Evolutionary conservation across 1,140 invertebrate genomes (phyloP), one percentile per base, ranked within the genome.

Genomic region (Drosophila rhopaloa): DNA sequence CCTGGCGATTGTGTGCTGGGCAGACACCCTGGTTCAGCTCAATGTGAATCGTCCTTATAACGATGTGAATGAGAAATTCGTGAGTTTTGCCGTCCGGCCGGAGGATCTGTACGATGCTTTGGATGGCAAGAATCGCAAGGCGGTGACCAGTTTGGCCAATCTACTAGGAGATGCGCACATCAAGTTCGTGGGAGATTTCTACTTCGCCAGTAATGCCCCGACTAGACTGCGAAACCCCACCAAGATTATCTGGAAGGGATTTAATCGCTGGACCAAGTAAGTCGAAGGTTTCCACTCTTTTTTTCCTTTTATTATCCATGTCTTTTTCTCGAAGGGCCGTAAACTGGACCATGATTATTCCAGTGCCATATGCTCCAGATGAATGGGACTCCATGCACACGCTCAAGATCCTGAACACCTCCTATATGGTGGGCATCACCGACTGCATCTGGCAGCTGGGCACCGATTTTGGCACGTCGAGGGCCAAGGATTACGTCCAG

Each of bases 271-370:
- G 91, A 89, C 89, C 24, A 76, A 75, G 90, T 92, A 81, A 72
- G 78, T 70, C 4, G 1, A 8, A 5, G 10, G 9, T 4, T 35
- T 13, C 1, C 5, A 9, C 37, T 5, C 41, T 0, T 1, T 4
- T 1, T 11, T 11, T n/a, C 24, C 10, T 24, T 3, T 43, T 0
- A 62, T 59, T 9, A 11, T 24, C 0, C 6, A 37, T n/a, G 38
- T n/a, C 13, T 14, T 7, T 5, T 6, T n/a, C 8, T 60, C 1
- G 4, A 40, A 88, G 84, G 4, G 84, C 84, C 24, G 79, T 92
- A 2, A 90, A 91, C 47, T 92, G 91, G 90, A 90, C 90, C 5
- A 92, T 92, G 88, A 82, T 92, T 29, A 79, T 92, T n/a, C 86
- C 91, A 4, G 81, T 92, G 29, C 91, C 90, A 0, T 92, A 92